Evolutionary conservation across 2,888 invertebrate genomes (phyloP).

Genomic region (Orchestes rusci): DNA sequence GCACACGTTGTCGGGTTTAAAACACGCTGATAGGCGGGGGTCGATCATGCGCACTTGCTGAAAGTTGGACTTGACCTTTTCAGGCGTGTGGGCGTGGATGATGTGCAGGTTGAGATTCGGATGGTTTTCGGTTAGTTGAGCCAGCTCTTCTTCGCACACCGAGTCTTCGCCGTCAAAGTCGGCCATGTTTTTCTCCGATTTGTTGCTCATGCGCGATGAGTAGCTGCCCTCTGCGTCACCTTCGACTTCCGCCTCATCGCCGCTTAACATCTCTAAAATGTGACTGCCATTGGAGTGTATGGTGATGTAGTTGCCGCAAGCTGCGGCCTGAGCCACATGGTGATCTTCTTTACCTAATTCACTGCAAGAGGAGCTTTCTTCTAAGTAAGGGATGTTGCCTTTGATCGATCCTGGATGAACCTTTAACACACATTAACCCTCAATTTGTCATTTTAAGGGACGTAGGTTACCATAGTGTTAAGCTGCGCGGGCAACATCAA

Average conservation of each 20-base stretch:
- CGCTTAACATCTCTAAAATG: conserved; percentile 58
- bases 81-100: conserved; percentile 36
- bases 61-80: conserved; percentile 29
- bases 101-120: conserved; percentile 33
- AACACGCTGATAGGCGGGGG: conserved; percentile 42
- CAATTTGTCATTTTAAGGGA: too few species aligned
- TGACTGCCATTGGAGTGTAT: conserved; percentile 42
- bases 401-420: too few species aligned
- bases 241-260: conserved; percentile 58
- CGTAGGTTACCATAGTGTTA: conserved; percentile 36
- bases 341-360: conserved; percentile 43
- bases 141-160: conserved; percentile 75
- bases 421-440: too few species aligned
- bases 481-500: conserved; percentile 39
- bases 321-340: conserved; percentile 27
- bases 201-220: conserved; percentile 86
- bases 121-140: conserved; percentile 62
- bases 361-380: conserved; percentile 44
- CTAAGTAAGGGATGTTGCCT: too few species aligned
- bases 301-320: conserved; percentile 39
- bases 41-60: conserved; percentile 40
- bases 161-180: conserved; percentile 90
- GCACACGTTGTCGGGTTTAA: conserved; percentile 61
- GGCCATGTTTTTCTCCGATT: conserved; percentile 90
- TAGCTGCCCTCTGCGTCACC: conserved; percentile 65